Conservation (phyloP, 2,888 invertebrate species). For the Rhopalosiphum nymphaeae region DNA sequence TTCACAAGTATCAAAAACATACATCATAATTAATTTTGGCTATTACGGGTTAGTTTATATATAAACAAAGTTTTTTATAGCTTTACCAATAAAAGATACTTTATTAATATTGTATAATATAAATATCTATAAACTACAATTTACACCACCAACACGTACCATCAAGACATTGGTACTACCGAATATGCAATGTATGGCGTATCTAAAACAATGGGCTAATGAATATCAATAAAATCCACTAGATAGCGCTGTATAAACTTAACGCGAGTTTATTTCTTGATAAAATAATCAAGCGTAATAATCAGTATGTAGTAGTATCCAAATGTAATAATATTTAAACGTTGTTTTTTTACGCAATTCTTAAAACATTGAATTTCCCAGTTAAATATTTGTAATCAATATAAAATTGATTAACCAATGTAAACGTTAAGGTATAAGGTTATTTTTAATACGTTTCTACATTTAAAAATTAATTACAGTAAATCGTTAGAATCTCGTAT, state of each 20-base stretch:
- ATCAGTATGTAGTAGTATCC: background rate
- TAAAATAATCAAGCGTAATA: background rate
- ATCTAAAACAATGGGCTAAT: constrained; percentile 5
- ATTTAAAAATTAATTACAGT: background rate
- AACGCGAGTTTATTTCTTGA: background rate
- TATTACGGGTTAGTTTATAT: background rate
- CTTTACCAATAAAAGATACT: background rate
- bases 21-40: background rate
- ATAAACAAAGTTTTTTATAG: background rate
- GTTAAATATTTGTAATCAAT: background rate
- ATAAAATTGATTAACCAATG: background rate
- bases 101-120: background rate
- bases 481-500: background rate
- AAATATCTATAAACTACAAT: background rate
- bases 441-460: background rate
- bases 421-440: background rate
- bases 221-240: background rate
- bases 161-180: background rate
- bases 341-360: background rate
- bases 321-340: background rate
- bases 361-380: background rate
- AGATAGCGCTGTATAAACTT: constrained; percentile 51
- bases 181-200: background rate
- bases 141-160: background rate
- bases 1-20: background rate